These are phyloP conservation scores for Spongilla lacustris DNA, from an alignment of 37 sponge, comb jelly and placozoan species.

Conservation along the genomic window DNA sequence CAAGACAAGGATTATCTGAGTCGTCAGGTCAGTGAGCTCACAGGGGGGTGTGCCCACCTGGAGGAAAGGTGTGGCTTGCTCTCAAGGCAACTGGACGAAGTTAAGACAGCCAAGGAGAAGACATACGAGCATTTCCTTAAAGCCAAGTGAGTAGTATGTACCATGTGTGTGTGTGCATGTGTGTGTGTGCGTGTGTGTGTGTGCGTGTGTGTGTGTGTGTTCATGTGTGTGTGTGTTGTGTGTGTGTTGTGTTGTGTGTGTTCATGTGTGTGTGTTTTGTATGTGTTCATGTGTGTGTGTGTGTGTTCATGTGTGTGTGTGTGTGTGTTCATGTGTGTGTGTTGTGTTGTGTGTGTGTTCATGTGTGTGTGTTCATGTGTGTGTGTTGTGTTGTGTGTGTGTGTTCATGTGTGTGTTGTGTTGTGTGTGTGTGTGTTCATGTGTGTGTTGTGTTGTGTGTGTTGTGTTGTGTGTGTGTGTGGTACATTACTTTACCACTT, in stretches of 20 bases:
- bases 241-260: background rate
- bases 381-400: background rate
- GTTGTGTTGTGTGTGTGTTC: background rate
- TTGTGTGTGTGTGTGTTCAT: background rate
- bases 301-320: background rate
- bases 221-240: too few relatives aligned
- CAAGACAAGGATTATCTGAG: constrained; percentile 90
- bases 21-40: constrained; percentile 61
- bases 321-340: background rate
- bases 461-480: background rate
- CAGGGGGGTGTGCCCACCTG: background rate
- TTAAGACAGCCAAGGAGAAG: constrained; percentile 66
- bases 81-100: constrained; percentile 32
- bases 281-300: background rate
- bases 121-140: constrained; percentile 71
- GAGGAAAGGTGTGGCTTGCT: constrained; percentile 66
- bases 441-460: background rate
- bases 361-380: too few relatives aligned
- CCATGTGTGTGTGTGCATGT: background rate
- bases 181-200: background rate
- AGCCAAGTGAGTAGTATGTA: constrained; percentile 27
- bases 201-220: background rate
- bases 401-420: background rate
- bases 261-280: background rate
- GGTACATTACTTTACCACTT: background rate